These are phyloP conservation scores for Galeopterus variegatus DNA, from an alignment of 2,113 vertebrate species.

Conservation along the genomic window DNA sequence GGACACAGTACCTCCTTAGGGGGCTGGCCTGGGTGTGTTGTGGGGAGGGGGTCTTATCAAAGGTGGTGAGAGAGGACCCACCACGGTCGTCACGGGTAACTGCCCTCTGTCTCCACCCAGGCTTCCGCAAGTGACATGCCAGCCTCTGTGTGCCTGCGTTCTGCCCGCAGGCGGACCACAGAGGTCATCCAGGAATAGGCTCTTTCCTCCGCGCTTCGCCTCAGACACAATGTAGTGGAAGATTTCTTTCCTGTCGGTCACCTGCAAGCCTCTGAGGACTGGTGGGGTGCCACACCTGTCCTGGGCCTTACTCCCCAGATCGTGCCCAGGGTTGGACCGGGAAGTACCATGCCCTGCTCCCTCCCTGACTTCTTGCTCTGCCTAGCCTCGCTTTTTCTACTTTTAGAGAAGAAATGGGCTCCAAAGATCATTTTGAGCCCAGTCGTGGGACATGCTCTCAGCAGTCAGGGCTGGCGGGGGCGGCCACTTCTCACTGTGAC, in stretches of 20 bases:
- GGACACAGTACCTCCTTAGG: neutral
- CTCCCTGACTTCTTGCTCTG: neutral
- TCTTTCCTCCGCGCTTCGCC: neutral
- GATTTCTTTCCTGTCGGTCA: neutral
- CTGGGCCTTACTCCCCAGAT: neutral
- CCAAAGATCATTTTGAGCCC: neutral
- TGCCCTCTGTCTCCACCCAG: neutral
- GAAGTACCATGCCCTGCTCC: too few species aligned
- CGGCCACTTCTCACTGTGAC: neutral
- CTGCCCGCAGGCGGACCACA: too few species aligned
- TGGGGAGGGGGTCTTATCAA: neutral
- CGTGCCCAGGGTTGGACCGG: neutral
- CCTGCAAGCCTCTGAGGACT: neutral
- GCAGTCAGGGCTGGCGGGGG: neutral
- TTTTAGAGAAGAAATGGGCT: neutral
- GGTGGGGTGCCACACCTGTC: neutral
- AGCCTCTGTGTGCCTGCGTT: neutral
- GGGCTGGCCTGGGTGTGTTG: neutral
- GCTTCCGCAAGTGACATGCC: neutral
- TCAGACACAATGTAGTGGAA: neutral
- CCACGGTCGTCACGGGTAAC: neutral
- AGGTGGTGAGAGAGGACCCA: fast-evolving
- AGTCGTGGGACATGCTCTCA: neutral
- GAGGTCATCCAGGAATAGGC: neutral
- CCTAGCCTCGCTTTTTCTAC: neutral